Conservation (phyloP, 2,888 invertebrate genomes). For the Dolomedes plantarius region DNA sequence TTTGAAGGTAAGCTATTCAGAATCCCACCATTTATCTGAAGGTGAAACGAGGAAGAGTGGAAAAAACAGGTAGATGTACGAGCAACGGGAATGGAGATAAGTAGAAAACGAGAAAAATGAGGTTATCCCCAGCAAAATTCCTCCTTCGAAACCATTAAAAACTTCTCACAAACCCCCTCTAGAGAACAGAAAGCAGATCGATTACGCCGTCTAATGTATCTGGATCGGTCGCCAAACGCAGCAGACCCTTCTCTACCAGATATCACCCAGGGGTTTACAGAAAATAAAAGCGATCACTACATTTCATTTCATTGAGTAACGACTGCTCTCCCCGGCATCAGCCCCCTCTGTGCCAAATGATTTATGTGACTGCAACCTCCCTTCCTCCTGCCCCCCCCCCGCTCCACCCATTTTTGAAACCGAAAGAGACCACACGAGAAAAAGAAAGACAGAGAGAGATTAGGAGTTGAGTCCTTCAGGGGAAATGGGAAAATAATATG, state of each 20-base stretch:
- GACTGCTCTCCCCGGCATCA: conserved; percentile 26
- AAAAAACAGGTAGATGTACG: no score
- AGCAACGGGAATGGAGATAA: no score
- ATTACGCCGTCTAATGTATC: background rate
- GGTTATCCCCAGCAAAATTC: background rate
- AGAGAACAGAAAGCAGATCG: background rate
- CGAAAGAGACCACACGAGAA: conserved; percentile 3
- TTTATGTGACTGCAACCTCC: conserved; percentile 46
- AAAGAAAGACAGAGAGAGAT: conserved; percentile 25
- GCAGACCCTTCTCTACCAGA: conserved; percentile 18
- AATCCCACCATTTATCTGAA: no score
- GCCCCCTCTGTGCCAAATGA: conserved; percentile 39
- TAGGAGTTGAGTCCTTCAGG: conserved; percentile 46
- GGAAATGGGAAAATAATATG: conserved; percentile 68
- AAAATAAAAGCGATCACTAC: conserved; percentile 51
- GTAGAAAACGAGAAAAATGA: no score
- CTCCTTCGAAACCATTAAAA: background rate
- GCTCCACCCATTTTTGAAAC: conserved; percentile 10
- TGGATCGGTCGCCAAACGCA: conserved; percentile 35
- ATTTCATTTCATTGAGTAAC: conserved; percentile 70
- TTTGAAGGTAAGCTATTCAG: no score
- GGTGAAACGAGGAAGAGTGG: no score
- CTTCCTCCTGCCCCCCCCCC: conserved; percentile 13
- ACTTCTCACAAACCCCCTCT: background rate
- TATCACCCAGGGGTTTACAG: conserved; percentile 42